Evolutionary conservation across 2,113 vertebrate genomes (phyloP).

Genomic region (Caloenas nicobarica): DNA sequence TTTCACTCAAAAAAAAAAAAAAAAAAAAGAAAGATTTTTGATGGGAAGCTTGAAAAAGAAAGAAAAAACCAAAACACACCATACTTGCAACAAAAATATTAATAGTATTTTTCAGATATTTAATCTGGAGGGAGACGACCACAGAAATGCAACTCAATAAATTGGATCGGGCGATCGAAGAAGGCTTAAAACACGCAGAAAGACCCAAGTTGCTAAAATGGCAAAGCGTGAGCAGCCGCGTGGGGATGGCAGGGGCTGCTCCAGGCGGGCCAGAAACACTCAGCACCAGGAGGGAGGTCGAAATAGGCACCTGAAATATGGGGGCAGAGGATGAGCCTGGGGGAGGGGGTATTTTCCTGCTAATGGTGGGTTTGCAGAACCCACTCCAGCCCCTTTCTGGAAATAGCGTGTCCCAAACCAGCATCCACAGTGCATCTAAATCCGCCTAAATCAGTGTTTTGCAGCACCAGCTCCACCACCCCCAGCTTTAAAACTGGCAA

Average conservation of each 20-base stretch:
- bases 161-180: background rate
- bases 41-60: background rate
- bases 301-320: background rate
- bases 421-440: background rate
- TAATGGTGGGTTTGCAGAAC: background rate
- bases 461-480: background rate
- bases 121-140: background rate
- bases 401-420: background rate
- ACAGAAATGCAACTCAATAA: accelerated
- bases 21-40: background rate
- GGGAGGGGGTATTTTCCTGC: background rate
- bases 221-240: background rate
- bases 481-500: background rate
- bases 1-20: background rate
- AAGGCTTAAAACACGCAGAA: background rate
- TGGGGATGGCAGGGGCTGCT: background rate
- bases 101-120: background rate
- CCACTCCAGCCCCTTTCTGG: accelerated
- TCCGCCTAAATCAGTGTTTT: background rate
- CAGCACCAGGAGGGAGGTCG: background rate
- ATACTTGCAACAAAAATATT: background rate
- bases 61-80: background rate
- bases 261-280: accelerated
- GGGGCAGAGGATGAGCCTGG: background rate
- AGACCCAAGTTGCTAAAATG: background rate